Conservation (phyloP, 2,113 vertebrate genomes). For the Megaptera novaeangliae region DNA sequence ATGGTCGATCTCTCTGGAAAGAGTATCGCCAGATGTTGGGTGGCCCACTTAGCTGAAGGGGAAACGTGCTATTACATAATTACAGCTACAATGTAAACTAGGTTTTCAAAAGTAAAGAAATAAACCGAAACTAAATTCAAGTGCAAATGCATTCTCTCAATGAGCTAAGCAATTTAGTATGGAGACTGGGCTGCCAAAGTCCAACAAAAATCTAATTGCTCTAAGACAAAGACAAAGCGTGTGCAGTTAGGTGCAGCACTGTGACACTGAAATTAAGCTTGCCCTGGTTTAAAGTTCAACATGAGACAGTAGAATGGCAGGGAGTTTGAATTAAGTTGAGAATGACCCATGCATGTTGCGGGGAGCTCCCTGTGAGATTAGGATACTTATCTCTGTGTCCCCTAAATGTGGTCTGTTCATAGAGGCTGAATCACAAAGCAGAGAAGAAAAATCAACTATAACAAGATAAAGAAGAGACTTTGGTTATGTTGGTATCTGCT, state of each 20-base stretch:
- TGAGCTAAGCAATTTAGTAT: neutral
- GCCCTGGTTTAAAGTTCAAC: neutral
- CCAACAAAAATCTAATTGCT: neutral
- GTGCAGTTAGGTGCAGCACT: neutral
- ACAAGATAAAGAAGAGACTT: neutral
- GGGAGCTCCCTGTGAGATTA: neutral
- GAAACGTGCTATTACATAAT: neutral
- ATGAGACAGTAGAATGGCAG: neutral
- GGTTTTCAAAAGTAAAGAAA: neutral
- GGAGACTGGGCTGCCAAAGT: neutral
- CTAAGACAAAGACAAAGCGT: rapidly evolving
- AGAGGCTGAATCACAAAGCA: neutral
- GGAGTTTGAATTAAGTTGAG: neutral
- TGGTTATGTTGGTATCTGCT: neutral
- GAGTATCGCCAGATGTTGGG: neutral
- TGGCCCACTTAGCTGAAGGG: neutral
- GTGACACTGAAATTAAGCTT: neutral
- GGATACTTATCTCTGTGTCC: neutral
- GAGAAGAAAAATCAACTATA: neutral
- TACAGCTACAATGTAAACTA: neutral
- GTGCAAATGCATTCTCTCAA: neutral
- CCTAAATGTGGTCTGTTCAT: neutral
- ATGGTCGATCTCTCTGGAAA: neutral
- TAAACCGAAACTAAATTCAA: neutral
- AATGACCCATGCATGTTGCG: rapidly evolving